Base-by-base conservation (phyloP, 2,888 invertebrate genomes). In the Sphecodes monilicornis region DNA sequence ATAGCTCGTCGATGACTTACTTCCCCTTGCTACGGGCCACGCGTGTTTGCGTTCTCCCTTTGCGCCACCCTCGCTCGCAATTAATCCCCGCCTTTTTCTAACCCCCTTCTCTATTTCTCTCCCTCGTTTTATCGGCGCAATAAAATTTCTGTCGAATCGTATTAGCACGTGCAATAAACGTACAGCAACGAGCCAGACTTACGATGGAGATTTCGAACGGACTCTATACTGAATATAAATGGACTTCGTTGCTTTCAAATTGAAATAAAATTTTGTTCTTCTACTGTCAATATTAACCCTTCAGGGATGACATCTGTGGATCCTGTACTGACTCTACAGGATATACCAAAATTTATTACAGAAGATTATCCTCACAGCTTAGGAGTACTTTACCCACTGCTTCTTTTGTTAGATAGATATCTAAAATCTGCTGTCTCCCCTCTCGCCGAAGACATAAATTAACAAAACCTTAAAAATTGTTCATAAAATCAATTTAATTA, bases 1-100 rank as follows among this genome's bases (percentile, higher is more conserved):
- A 60, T 60, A 60, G 60, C 60, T 29, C 60, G 29, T 29, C 60
- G 60, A 60, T 60, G 60, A 60, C 60, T 60, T 60, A 60, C 60
- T 60, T 60, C 26, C 29, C 60, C 26, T 26, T 26, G 1, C 1
- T 29, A 29, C 26, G 60, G 16, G 6, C 29, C 29, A 50, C 50
- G 60, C 16, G 50, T 50, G 60, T 60, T 60, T 60, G 60, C 60
- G 29, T 60, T 60, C 29, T 13, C 26, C 26, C 60, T 29, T 16
- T 6, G 16, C 60, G n/a, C 57, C 57, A 13, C 26, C 57, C 26
- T 26, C 13, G 26, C 29, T 29, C 29, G 50, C 50, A n/a, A 50
- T 50, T 50, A 50, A 50, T 50, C 50, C 50, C 50, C 50, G 50
- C n/a, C n/a, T 10, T 50, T 50, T 22, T 50, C 50, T 22, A 22